Evolutionary conservation across 2,113 vertebrate genomes (phyloP).

Genomic region (Lonchura striata): DNA sequence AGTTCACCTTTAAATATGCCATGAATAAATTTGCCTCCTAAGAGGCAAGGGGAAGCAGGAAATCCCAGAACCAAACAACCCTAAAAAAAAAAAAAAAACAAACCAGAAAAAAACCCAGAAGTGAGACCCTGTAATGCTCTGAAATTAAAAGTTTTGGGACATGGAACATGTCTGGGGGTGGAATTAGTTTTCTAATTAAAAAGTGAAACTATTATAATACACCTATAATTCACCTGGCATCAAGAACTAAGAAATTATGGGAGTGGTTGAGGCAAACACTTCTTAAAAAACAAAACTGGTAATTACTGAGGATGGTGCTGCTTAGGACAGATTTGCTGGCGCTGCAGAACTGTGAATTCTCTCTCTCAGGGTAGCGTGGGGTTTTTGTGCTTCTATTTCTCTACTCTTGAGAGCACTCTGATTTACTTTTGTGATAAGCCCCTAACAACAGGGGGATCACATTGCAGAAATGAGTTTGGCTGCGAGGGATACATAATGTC

Average conservation of each 20-base stretch:
- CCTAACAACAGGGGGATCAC: not conserved
- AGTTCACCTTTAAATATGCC: not conserved
- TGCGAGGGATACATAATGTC: conserved; percentile 17
- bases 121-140: not conserved
- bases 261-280: not conserved
- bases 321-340: not conserved
- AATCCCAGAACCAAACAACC: not conserved
- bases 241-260: not conserved
- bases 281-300: not conserved
- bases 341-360: not conserved
- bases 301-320: not conserved
- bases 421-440: conserved; percentile 46
- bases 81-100: not conserved
- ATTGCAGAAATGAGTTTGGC: conserved; percentile 43
- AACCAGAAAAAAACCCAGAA: not conserved
- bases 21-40: not conserved
- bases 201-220: not conserved
- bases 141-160: not conserved
- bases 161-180: not conserved
- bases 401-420: conserved; percentile 5
- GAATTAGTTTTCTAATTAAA: not conserved
- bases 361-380: not conserved
- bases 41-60: not conserved
- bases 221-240: not conserved
- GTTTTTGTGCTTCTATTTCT: not conserved